Evolutionary conservation across 2,797 vertebrate species (phyloP).

Genomic region (Silurus aristotelis): DNA sequence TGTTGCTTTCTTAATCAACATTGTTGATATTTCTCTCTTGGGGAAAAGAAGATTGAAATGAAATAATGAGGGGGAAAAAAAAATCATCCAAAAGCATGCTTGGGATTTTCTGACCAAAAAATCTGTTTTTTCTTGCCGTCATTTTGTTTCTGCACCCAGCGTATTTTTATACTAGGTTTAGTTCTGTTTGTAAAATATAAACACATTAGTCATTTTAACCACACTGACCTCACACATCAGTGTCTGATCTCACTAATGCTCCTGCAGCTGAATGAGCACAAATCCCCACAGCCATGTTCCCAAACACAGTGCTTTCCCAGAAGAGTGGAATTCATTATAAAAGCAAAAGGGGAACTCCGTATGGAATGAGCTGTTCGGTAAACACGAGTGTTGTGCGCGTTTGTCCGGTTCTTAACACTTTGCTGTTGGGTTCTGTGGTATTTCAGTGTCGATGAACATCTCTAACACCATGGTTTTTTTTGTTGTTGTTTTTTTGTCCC

Average conservation of each 20-base stretch:
- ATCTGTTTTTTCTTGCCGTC: not conserved
- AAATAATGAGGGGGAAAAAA: not conserved
- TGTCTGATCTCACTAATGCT: not conserved
- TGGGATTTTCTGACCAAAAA: not conserved
- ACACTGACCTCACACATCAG: not conserved
- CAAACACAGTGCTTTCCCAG: no score
- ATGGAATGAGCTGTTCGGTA: not conserved
- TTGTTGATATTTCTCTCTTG: not conserved
- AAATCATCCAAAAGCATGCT: not conserved
- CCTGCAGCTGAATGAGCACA: not conserved
- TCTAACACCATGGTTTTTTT: not conserved
- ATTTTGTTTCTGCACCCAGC: no score
- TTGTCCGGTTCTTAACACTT: not conserved
- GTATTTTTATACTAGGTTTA: not conserved
- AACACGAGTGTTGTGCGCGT: not conserved
- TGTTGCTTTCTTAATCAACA: not conserved
- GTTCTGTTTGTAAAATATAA: not conserved
- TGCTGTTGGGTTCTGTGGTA: not conserved
- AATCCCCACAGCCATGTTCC: not conserved
- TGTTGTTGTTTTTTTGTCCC: not conserved
- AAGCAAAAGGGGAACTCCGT: not conserved
- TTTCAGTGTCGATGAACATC: not conserved
- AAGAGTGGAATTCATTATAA: not conserved
- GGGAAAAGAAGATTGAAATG: not conserved
- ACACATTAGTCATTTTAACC: not conserved